These are phyloP conservation scores for Macroramphosus scolopax DNA, from an alignment of 2,797 vertebrate genomes.

Conservation along the genomic window DNA sequence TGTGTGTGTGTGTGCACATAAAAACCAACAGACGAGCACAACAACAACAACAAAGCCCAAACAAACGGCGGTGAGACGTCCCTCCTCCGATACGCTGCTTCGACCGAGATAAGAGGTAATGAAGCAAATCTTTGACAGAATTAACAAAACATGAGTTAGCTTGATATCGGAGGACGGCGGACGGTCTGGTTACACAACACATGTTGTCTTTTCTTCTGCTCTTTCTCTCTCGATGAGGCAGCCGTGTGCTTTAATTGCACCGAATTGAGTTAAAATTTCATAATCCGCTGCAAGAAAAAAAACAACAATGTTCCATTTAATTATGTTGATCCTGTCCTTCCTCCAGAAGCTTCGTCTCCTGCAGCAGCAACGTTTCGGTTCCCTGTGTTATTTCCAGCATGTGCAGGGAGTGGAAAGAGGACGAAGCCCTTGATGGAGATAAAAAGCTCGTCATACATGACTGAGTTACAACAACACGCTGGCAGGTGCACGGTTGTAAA, in stretches of 20 bases:
- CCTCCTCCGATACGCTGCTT: slow-evolving; percentile 34
- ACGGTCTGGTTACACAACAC: slow-evolving; percentile 12
- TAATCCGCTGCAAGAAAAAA: slow-evolving; percentile 3
- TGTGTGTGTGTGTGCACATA: no score
- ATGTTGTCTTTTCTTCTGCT: slow-evolving; percentile 7
- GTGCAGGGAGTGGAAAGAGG: no score
- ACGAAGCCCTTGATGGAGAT: no score
- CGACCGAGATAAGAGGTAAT: slow-evolving; percentile 47
- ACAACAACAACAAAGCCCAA: slow-evolving; percentile 15
- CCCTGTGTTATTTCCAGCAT: no score
- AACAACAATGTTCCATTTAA: slow-evolving; percentile 16
- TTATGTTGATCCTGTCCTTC: slow-evolving; percentile 2
- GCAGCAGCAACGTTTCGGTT: no score
- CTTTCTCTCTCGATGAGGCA: slow-evolving; percentile 1
- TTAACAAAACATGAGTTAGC: slow-evolving; percentile 36
- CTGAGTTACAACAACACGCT: slow-evolving; percentile 24
- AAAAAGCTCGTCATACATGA: slow-evolving; percentile 32
- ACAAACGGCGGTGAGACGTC: slow-evolving; percentile 22
- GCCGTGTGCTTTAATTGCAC: slow-evolving; percentile 11
- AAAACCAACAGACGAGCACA: slow-evolving; percentile 15
- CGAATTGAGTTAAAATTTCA: slow-evolving; percentile 1
- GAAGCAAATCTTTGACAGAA: slow-evolving; percentile 50
- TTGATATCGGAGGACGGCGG: slow-evolving; percentile 32
- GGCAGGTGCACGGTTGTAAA: slow-evolving; percentile 14
- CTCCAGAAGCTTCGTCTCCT: neutral